A percentile compares a stretch with the other conserved stretches of the same genome.
These are phyloP conservation scores for Hypanus sabinus DNA, from an alignment of 2,113 vertebrate genomes.

Conservation along the genomic window DNA sequence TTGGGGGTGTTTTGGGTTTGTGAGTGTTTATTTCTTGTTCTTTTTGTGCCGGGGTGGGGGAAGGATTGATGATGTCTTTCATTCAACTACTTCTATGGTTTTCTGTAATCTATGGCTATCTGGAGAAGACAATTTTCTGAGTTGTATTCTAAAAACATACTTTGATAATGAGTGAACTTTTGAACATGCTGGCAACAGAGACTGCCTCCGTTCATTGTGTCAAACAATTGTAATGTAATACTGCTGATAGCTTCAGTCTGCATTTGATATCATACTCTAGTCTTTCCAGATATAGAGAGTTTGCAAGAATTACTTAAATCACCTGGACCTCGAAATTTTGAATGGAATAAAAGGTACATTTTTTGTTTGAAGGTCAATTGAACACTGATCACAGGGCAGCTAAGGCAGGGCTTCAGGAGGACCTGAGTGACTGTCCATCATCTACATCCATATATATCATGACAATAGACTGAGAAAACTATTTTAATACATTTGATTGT, in stretches of 20 bases:
- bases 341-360: not conserved
- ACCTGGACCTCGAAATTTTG: not conserved
- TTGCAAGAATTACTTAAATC: not conserved
- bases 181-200: not conserved
- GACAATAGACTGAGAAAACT: not conserved
- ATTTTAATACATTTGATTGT: not conserved
- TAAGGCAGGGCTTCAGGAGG: too few species aligned
- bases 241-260: not conserved
- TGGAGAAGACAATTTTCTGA: too few species aligned
- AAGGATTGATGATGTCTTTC: too few species aligned
- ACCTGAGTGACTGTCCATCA: not conserved
- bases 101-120: too few species aligned
- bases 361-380: not conserved
- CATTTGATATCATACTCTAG: not conserved
- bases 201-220: not conserved
- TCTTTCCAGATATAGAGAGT: not conserved
- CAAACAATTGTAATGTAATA: not conserved
- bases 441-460: not conserved
- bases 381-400: too few species aligned
- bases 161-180: too few species aligned
- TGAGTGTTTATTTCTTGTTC: too few species aligned
- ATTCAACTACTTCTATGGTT: too few species aligned
- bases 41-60: too few species aligned
- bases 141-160: too few species aligned
- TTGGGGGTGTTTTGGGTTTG: too few species aligned